phyloP scores from a whole-genome alignment of 64 coral and sea anemone genomes.

The Trachythela sp. region DNA sequence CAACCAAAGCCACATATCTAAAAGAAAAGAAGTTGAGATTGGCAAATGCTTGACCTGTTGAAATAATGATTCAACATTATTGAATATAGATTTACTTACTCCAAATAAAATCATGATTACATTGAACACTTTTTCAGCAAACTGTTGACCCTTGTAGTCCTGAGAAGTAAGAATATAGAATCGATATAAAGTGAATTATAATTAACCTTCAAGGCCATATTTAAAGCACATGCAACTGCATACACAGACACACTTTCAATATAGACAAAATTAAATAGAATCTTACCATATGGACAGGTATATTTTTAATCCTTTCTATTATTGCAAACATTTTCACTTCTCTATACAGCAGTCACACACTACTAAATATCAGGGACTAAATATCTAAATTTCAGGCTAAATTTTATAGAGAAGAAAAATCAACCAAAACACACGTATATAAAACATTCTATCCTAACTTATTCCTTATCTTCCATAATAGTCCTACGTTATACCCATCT shows the following conservation, averaged over 20 bases:
- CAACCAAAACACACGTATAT: no score
- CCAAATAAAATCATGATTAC: constrained; percentile 11
- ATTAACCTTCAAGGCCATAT: not conserved
- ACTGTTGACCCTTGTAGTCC: constrained; percentile 20
- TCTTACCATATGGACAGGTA: constrained; percentile 1
- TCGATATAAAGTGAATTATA: not conserved
- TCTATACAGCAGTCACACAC: no score
- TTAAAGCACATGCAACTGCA: not conserved
- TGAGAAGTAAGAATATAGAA: not conserved
- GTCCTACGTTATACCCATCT: no score
- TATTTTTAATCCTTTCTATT: not conserved
- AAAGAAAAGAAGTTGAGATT: not conserved
- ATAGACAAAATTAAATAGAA: no score
- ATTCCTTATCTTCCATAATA: no score
- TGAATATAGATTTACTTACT: not conserved
- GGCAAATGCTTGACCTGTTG: not conserved
- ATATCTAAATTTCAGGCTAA: no score
- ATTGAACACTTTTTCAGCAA: constrained; percentile 12
- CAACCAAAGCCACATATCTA: not conserved
- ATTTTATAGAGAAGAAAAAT: no score
- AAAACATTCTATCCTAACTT: no score
- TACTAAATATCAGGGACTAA: no score
- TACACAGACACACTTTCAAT: no score
- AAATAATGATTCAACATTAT: not conserved
- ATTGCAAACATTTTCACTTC: not conserved